Evolutionary conservation across 2,888 invertebrate genomes (phyloP).

Genomic region (Endotricha flammealis): DNA sequence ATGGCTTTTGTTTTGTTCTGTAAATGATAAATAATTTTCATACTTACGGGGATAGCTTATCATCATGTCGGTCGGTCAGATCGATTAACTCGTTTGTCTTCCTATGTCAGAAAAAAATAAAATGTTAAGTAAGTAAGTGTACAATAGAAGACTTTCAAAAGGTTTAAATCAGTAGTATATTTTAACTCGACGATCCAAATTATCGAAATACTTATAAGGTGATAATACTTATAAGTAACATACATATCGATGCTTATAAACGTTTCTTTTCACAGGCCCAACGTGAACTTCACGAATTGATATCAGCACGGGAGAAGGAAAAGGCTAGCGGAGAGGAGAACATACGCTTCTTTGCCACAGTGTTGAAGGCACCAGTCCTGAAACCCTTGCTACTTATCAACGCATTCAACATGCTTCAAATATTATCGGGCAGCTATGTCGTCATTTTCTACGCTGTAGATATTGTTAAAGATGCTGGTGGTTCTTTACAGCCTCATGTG

Average conservation of each 20-base stretch:
- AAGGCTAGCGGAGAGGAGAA: conserved; percentile 62
- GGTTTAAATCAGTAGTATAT: too few species aligned
- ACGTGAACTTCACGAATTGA: conserved; percentile 80
- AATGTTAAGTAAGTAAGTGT: too few species aligned
- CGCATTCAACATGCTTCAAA: conserved; percentile 84
- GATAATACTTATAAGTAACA: too few species aligned
- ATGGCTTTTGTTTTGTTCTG: too few species aligned
- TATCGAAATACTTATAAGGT: too few species aligned
- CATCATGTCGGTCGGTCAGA: too few species aligned
- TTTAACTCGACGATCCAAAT: too few species aligned
- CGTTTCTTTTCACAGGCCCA: conserved; percentile 61
- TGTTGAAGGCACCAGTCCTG: conserved; percentile 78
- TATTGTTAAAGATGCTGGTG: conserved; percentile 80
- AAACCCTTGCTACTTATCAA: conserved; percentile 86
- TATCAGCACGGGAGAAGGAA: conserved; percentile 79
- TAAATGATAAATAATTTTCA: too few species aligned
- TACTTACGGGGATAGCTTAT: too few species aligned
- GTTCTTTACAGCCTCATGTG: conserved; percentile 58
- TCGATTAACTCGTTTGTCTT: too few species aligned
- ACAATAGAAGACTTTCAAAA: too few species aligned
- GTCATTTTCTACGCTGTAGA: conserved; percentile 89
- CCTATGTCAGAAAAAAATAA: too few species aligned
- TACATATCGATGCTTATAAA: not conserved
- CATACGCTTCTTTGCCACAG: conserved; percentile 72
- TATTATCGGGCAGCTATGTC: conserved; percentile 86